Conservation (phyloP, 2,888 invertebrate species). For the Merodon equestris region DNA sequence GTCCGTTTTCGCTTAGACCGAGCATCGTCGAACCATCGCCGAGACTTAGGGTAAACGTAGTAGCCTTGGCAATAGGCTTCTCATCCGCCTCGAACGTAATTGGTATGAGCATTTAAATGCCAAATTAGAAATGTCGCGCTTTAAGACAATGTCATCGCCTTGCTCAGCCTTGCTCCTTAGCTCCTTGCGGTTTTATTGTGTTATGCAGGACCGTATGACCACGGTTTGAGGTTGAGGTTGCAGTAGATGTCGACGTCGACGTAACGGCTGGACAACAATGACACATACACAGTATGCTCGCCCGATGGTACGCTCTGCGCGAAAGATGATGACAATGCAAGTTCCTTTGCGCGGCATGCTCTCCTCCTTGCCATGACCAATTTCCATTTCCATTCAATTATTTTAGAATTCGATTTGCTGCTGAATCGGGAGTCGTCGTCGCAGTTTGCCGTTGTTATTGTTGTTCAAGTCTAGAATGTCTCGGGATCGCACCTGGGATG, state of each 20-base stretch:
- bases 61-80: slow-evolving; percentile 57
- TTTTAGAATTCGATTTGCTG: slow-evolving; percentile 71
- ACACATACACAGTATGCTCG: slow-evolving; percentile 49
- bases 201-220: not conserved
- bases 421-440: slow-evolving; percentile 63
- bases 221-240: slow-evolving; percentile 5
- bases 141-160: slow-evolving; percentile 71
- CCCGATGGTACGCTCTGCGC: slow-evolving; percentile 14
- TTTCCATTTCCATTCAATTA: slow-evolving; percentile 71
- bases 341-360: slow-evolving; percentile 19
- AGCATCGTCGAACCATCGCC: too few relatives aligned
- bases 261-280: slow-evolving; percentile 61
- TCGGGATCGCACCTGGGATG: slow-evolving; percentile 65
- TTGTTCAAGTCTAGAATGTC: slow-evolving; percentile 58
- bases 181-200: slow-evolving; percentile 11
- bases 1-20: too few relatives aligned
- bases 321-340: slow-evolving; percentile 66
- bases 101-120: slow-evolving; percentile 71
- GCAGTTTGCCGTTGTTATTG: slow-evolving; percentile 12
- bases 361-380: slow-evolving; percentile 57
- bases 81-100: slow-evolving; percentile 69
- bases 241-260: slow-evolving; percentile 17
- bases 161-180: slow-evolving; percentile 42
- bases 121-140: slow-evolving; percentile 72
- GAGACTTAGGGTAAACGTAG: too few relatives aligned